Evolutionary conservation across 2,113 vertebrate species (phyloP), one percentile per base, ranked within the genome.

Genomic region (Vulpes lagopus): DNA sequence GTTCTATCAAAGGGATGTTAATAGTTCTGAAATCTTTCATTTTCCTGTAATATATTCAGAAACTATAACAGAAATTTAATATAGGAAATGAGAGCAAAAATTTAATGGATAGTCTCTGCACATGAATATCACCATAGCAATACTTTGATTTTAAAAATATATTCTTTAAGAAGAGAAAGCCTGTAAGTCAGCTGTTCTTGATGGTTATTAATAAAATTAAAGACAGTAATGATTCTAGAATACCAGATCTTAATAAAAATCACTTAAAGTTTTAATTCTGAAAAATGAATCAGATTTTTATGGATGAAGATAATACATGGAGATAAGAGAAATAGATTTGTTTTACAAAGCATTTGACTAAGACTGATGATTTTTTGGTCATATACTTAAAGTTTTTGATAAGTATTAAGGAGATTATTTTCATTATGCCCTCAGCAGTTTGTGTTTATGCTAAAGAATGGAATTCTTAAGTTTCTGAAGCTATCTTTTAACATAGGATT

Each of bases 281-380:
- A 80, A 80, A 79, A 86, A 51, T 51, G 62, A 73, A 43, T 87
- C 78, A 25, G 51, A 73, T 89, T 95, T 80, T 64, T 74, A 87
- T 96, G 82, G 27, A 49, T n/a, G 59, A 88, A 60, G 32, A n/a
- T n/a, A 57, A 92, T 69, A 55, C 8, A 55, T 62, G n/a, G 57
- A 74, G 27, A 65, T 27, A 81, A 82, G 69, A 62, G 53, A 87
- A 89, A n/a, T 67, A 79, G 32, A 43, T 74, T 88, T 88, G 23
- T 74, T 57, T 88, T 92, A 53, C 32, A 92, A 88, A 96, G 43
- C 38, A 79, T 53, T 84, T 67, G 23, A 43, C 55, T 64, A 38
- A 64, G 22, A 30, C 55, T n/a, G 32, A 74, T 49, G 3, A 11
- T 57, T 51, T 60, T 85, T 93, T 67, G 43, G 25, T 53, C 19